Evolutionary conservation across 1,140 invertebrate genomes (phyloP), one percentile per base, ranked within the genome.

Genomic region (Dendroctonus valens): DNA sequence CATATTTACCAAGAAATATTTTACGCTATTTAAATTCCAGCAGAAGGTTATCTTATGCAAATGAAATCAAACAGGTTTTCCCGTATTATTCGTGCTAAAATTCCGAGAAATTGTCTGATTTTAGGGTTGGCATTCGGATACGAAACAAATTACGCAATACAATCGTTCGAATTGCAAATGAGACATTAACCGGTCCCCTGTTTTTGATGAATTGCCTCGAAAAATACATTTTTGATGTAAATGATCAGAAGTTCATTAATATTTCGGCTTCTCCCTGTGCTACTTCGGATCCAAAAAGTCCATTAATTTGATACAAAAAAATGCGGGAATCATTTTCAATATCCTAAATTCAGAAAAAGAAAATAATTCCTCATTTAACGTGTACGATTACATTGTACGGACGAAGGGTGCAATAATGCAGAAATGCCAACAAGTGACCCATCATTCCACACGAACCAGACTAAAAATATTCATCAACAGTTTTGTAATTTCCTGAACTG

Each of bases 101-200:
- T 54, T 54, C 52, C 41, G 52, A 40, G 37, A 57, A 57, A 42
- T 41, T 12, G 39, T 57, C 9, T 57, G 39, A 57, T 14, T 57
- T 57, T 41, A 57, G 37, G 39, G 26, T 41, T 41, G 38, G 44
- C 5, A 15, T 48, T 42, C 6, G 14, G 40, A 15, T 49, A 12
- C 65, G 42, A 67, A 68, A 63, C 53, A 64, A 63, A 68, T 53
- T 68, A 59, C 48, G 49, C 44, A 59, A 59, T 40, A 58, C 51
- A 50, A 69, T 65, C 48, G 40, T 59, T 51, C 55, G 67, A 69
- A 57, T 69, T 69, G 67, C 62, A 69, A 69, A 69, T 69, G 44
- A 69, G 52, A 51, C 57, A 59, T 69, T 69, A 69, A 39, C 40
- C 7, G 39, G n/a, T 55, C 41, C 41, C 7, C 11, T 8, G 40